phyloP scores from a whole-genome alignment of 1,140 invertebrate species.

The Temnothorax nylanderi region DNA sequence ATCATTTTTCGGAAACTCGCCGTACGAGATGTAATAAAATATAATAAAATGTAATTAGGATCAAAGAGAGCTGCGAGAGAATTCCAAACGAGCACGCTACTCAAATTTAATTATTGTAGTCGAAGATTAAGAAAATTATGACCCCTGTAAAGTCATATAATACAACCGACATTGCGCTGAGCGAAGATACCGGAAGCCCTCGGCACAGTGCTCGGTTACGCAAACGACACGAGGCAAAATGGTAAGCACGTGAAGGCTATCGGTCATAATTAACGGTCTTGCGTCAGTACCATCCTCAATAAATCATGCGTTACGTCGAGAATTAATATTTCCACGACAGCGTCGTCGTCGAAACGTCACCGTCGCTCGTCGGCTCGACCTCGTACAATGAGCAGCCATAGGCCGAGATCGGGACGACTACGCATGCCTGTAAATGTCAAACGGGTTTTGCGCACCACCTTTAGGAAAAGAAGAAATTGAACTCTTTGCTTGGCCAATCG shows the following conservation, averaged over 20 bases:
- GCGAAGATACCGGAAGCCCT: constrained; percentile 28
- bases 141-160: neutral
- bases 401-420: constrained; percentile 52
- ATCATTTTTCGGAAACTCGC: neutral
- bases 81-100: no score
- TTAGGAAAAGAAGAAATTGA: constrained; percentile 58
- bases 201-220: constrained; percentile 13
- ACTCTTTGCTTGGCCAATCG: constrained; percentile 54
- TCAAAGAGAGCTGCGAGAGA: neutral
- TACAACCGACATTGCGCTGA: constrained; percentile 12
- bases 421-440: constrained; percentile 72
- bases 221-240: constrained; percentile 42
- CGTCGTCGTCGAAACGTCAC: constrained; percentile 11
- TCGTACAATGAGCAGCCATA: constrained; percentile 26
- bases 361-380: neutral
- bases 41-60: neutral
- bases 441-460: constrained; percentile 62
- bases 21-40: neutral
- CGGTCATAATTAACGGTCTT: constrained; percentile 42
- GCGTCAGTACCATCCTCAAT: constrained; percentile 38
- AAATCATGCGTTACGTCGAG: constrained; percentile 43
- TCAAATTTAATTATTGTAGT: constrained; percentile 3
- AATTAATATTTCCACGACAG: constrained; percentile 41
- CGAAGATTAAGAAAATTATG: neutral
- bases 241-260: constrained; percentile 20